Evolutionary conservation across 2,888 invertebrate genomes (phyloP).

Genomic region (Dasypolia templi): DNA sequence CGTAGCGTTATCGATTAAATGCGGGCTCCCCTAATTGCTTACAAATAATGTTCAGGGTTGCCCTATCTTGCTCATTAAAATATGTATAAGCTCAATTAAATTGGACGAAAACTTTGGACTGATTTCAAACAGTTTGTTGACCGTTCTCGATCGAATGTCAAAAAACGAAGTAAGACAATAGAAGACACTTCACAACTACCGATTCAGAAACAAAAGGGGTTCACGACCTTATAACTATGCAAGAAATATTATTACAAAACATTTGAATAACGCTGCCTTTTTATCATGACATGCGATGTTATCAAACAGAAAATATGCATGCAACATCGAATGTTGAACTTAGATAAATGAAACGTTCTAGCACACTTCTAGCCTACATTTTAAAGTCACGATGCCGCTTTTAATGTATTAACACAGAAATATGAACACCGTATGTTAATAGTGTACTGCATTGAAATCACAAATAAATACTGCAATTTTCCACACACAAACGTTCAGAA

Average conservation of each 20-base stretch:
- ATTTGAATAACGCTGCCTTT: constrained; percentile 9
- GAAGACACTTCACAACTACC: background rate
- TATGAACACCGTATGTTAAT: constrained; percentile 45
- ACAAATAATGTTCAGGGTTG: constrained; percentile 46
- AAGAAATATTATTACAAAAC: constrained; percentile 2
- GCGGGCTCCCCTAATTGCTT: constrained; percentile 35
- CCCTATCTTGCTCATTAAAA: constrained; percentile 40
- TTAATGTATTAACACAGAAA: constrained; percentile 48
- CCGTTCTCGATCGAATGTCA: background rate
- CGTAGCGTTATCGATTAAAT: constrained; percentile 44
- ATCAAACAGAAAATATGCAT: constrained; percentile 37
- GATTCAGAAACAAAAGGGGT: background rate
- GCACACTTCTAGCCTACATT: constrained; percentile 22
- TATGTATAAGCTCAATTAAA: constrained; percentile 38
- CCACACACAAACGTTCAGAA: constrained; percentile 36
- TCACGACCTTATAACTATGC: background rate
- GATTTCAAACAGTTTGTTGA: constrained; percentile 9
- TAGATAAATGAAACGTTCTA: constrained; percentile 37
- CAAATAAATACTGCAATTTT: constrained; percentile 46
- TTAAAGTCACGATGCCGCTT: constrained; percentile 27
- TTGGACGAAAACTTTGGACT: constrained; percentile 14
- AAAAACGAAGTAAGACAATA: background rate
- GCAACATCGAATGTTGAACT: constrained; percentile 25
- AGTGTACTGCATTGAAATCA: constrained; percentile 54
- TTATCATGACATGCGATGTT: constrained; percentile 21